Evolutionary conservation across 2,113 vertebrate genomes (phyloP), one percentile per base, ranked within the genome.

Genomic region (Cheirogaleus medius): DNA sequence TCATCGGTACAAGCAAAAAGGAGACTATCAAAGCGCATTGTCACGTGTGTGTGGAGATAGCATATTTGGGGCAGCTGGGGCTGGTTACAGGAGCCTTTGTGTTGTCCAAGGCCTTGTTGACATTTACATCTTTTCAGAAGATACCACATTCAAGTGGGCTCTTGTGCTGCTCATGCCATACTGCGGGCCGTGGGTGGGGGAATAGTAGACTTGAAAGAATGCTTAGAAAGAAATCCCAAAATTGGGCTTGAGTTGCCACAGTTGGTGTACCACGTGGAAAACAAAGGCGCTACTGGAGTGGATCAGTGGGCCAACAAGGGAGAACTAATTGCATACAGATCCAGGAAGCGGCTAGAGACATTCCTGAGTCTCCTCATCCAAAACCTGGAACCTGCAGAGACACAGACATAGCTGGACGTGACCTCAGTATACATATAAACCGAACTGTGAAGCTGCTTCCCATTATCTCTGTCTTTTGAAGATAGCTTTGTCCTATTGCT

Each of bases 111-210:
- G 99, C 90, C 98, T 99, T 29, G 99, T 98, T 6, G 99, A 99
- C 37, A 95, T 98, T 60, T 99, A 99, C 54, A 97, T 99, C 76
- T 98, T 99, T 83, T 99, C 99, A 1, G 99, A 99, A 96, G 99
- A 99, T 8, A 99, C 99, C 98, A 99, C 99, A 3, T 99, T 99
- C 78, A 99, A 99, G 95, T 99, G 99, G 99, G 99, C 98, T 99
- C 99, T 1, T 99, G 99, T 6, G 99, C 99, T 8, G 98, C 99
- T 7, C 99, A 99, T 15, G 99, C 99, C 54, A 97, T 99, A 32
- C 99, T 99, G 71, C 98, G 98, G 80, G 99, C 99, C 64, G 98
- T 99, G n/a, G 99, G 99, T 2, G 99, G 99, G 0, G 99, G 99
- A 0, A 98, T 99, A 29, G 98, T 98, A 7, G 99, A 99, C 98